Conservation (phyloP, 2,888 invertebrate genomes). For the Lepidocyrtoides sp. region DNA sequence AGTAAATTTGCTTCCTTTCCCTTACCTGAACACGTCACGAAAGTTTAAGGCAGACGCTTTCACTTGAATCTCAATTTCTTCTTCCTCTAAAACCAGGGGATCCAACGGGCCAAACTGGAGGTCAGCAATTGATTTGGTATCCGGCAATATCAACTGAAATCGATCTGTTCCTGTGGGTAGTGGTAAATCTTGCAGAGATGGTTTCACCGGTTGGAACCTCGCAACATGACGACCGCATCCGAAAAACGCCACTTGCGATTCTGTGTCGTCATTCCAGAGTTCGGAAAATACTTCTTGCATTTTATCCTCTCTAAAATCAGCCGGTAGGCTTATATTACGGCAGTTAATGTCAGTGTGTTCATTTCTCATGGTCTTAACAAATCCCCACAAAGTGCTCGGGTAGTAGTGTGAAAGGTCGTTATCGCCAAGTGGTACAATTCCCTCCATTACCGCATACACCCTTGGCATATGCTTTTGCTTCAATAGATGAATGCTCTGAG, state of each 20-base stretch:
- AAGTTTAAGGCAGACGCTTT: slow-evolving; percentile 53
- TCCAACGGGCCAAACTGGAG: neutral
- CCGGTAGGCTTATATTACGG: neutral
- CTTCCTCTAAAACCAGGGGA: neutral
- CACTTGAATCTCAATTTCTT: slow-evolving; percentile 52
- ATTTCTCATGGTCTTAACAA: slow-evolving; percentile 33
- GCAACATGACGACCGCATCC: neutral
- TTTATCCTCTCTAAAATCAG: neutral
- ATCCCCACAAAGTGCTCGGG: neutral
- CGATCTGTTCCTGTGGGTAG: neutral
- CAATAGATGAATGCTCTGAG: neutral
- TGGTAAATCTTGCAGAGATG: neutral
- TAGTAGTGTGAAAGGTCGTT: neutral
- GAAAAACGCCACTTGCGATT: neutral
- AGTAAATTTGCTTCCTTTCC: too few species aligned
- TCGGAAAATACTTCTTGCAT: neutral
- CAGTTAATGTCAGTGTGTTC: slow-evolving; percentile 56
- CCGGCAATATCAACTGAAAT: neutral
- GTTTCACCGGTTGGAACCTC: neutral
- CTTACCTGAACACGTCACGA: slow-evolving; percentile 40
- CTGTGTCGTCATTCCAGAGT: slow-evolving; percentile 41
- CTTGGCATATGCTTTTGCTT: neutral
- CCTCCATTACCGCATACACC: neutral
- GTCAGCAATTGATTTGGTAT: neutral
- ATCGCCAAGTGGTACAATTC: neutral